phyloP scores from a whole-genome alignment of 2,888 invertebrate genomes.

The Metalampra italica region DNA sequence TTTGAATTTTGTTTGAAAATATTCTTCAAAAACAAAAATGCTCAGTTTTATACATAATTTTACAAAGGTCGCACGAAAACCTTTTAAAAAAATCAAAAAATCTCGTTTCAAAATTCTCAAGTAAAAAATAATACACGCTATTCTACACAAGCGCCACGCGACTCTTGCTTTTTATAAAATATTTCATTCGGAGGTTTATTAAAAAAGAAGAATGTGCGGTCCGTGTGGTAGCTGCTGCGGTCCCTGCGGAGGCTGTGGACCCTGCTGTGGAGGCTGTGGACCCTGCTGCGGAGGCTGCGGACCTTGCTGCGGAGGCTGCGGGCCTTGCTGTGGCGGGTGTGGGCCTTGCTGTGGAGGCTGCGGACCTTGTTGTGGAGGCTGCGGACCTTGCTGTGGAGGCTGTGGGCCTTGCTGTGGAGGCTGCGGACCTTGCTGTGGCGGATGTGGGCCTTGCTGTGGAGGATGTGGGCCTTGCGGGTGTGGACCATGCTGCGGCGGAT shows the following conservation, averaged over 20 bases:
- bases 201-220: slow-evolving; percentile 7
- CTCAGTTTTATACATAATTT: slow-evolving; percentile 35
- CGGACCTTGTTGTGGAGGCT: slow-evolving; percentile 4
- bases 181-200: not conserved
- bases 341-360: slow-evolving; percentile 9
- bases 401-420: slow-evolving; percentile 20
- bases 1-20: slow-evolving; percentile 12
- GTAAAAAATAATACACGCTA: slow-evolving; percentile 13
- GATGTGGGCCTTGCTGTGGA: slow-evolving; percentile 33
- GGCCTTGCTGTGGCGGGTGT: slow-evolving; percentile 22
- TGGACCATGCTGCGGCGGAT: slow-evolving; percentile 16
- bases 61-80: slow-evolving; percentile 34
- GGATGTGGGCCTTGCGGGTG: slow-evolving; percentile 60
- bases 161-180: slow-evolving; percentile 1
- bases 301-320: slow-evolving; percentile 20
- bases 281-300: slow-evolving; percentile 20
- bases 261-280: slow-evolving; percentile 20
- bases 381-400: slow-evolving; percentile 7
- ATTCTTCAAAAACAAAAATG: not conserved
- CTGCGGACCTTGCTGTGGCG: slow-evolving; percentile 18
- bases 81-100: slow-evolving; percentile 19
- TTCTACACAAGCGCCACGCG: slow-evolving; percentile 15
- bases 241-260: slow-evolving; percentile 16
- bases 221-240: slow-evolving; percentile 16
- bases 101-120: slow-evolving; percentile 21